These are phyloP conservation scores for Agrenia bidenticulata DNA, from an alignment of 2,888 invertebrate genomes.

Conservation along the genomic window DNA sequence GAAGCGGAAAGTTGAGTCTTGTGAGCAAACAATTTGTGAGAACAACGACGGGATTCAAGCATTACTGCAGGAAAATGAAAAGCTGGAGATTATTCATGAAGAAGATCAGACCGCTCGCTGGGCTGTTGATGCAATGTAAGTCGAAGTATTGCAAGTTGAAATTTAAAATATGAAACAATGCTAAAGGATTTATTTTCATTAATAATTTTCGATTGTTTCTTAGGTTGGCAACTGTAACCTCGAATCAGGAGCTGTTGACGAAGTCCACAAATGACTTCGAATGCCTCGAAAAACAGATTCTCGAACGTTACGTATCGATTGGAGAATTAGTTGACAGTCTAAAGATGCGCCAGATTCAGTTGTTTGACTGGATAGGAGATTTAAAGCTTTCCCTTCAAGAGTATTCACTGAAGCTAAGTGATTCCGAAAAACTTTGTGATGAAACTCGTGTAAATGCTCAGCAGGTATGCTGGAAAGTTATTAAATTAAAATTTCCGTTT, in stretches of 20 bases:
- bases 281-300: background rate
- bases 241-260: background rate
- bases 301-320: background rate
- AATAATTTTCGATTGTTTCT: too few species aligned
- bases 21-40: background rate
- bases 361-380: background rate
- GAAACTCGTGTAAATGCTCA: too few species aligned
- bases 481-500: too few species aligned
- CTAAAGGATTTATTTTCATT: too few species aligned
- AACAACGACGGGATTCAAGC: background rate
- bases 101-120: background rate
- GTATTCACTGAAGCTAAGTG: background rate
- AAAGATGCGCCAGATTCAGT: background rate
- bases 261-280: background rate
- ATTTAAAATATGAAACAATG: too few species aligned
- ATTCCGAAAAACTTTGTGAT: too few species aligned
- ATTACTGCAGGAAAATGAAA: background rate
- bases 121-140: constrained; percentile 2
- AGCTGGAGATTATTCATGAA: background rate
- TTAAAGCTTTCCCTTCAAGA: background rate
- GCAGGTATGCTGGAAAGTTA: too few species aligned
- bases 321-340: constrained; percentile 1
- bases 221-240: background rate
- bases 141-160: too few species aligned
- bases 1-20: background rate